Percentiles rank a stretch among this genome's conserved stretches.
Conservation (phyloP, 2,888 invertebrate genomes). For the Alviniconcha strummeri region DNA sequence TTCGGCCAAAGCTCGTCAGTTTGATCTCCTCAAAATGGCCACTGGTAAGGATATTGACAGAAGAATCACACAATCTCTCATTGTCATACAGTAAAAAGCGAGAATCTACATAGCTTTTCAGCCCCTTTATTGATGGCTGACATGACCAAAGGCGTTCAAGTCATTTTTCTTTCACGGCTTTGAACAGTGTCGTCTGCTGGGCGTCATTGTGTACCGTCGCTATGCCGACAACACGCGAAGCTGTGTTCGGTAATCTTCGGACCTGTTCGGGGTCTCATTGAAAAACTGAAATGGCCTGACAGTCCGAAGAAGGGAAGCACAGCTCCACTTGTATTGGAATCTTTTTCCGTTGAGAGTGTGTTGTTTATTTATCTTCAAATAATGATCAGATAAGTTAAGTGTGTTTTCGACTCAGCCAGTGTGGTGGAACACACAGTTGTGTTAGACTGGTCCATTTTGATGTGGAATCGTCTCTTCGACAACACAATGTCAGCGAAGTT, state of each 20-base stretch:
- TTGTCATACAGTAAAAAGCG: too few relatives aligned
- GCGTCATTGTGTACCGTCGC: constrained; percentile 30
- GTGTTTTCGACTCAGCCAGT: background rate
- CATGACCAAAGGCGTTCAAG: too few relatives aligned
- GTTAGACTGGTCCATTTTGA: too few relatives aligned
- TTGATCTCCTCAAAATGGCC: too few relatives aligned
- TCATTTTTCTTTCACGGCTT: background rate
- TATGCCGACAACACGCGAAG: constrained; percentile 31
- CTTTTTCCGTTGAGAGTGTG: too few relatives aligned
- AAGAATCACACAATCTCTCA: too few relatives aligned
- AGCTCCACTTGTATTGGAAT: background rate
- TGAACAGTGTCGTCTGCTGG: constrained; percentile 14
- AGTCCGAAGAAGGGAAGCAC: background rate
- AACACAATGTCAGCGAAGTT: too few relatives aligned
- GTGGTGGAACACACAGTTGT: background rate
- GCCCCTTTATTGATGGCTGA: too few relatives aligned
- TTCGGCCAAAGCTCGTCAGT: too few relatives aligned
- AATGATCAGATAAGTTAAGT: constrained; percentile 5
- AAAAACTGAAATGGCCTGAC: constrained; percentile 25
- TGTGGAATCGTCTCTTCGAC: too few relatives aligned
- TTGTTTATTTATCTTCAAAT: background rate
- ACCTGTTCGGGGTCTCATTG: constrained; percentile 12
- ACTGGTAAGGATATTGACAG: too few relatives aligned
- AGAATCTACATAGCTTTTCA: too few relatives aligned
- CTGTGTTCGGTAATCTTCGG: constrained; percentile 21